Evolutionary conservation across 2,797 vertebrate genomes (phyloP), one percentile per base, ranked within the genome.

Genomic region (Micromesistius poutassou): DNA sequence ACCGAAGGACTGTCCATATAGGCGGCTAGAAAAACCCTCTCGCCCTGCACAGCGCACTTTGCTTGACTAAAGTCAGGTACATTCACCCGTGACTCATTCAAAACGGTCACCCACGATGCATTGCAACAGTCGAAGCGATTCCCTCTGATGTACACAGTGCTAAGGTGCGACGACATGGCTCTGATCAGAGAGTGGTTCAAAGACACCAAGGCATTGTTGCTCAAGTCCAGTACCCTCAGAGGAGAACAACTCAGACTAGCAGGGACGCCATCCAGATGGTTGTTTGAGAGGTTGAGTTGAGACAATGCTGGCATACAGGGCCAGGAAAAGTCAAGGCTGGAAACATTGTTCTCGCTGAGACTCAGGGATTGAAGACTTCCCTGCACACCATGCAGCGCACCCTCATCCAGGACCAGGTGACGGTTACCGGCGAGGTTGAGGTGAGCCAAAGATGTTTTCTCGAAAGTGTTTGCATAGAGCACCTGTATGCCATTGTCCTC

Each of bases 121-220:
- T 91, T 81, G 74, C 93, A 94, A 30, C 93, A 94, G 81, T 91
- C 90, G 30, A 93, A 93, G 40, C 46, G 0, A 73, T 94, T 94
- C 4, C 91, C 89, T 33, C 91, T 89, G 0, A 93, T 73, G 31
- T 89, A 86, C 72, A 93, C 73, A 0, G 30, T 33, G 6, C 79
- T 22, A 19, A 92, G 90, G 74, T 84, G 75, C 2, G 1, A 19
- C 5, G 90, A 88, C 55, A 90, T 55, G 71, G 35, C 46, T 2
- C n/a, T 62, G 71, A 93, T 71, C 70, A 89, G 72, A 22, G 85
- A 91, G 6, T 80, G 70, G 76, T 93, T 89, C 74, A 94, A 82
- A 50, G 86, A 88, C 16, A 25, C 62, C 42, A 94, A 90, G 1
- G 13, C 1, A 40, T 94, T 94, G 74, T 92, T 90, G 31, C 88